These are phyloP conservation scores for Galaxias olidus DNA, from an alignment of 2,797 vertebrate species.

Conservation along the genomic window DNA sequence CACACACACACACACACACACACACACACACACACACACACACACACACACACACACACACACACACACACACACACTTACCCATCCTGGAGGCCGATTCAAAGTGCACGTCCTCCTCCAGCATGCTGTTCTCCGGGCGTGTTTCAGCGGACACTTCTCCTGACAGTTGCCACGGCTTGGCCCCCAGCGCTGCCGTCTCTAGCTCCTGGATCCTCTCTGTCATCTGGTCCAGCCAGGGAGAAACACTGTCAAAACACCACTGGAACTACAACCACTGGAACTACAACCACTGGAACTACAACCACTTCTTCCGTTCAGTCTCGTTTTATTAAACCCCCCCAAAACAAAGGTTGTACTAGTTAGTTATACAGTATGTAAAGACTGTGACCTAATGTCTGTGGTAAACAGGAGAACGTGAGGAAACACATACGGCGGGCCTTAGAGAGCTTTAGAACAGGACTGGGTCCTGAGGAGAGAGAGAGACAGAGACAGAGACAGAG, in stretches of 20 bases:
- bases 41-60: background rate
- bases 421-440: too few species aligned
- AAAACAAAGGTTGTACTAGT: too few species aligned
- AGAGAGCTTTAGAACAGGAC: too few species aligned
- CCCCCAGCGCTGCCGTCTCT: conserved; percentile 83
- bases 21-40: background rate
- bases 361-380: background rate
- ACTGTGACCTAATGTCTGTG: background rate
- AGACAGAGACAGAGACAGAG: too few species aligned
- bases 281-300: background rate
- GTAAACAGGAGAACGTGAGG: too few species aligned
- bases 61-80: conserved; percentile 46
- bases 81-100: conserved; percentile 88
- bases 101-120: conserved; percentile 89
- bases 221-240: conserved; percentile 76
- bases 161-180: conserved; percentile 92
- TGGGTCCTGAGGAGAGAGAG: too few species aligned
- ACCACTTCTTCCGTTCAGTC: too few species aligned
- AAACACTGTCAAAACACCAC: background rate
- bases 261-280: background rate
- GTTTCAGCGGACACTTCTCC: conserved; percentile 89
- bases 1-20: background rate
- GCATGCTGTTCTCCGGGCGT: conserved; percentile 94
- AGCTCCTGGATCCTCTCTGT: conserved; percentile 84
- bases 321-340: too few species aligned